Conservation (phyloP, 2,797 vertebrate species). For the Channa striata region DNA sequence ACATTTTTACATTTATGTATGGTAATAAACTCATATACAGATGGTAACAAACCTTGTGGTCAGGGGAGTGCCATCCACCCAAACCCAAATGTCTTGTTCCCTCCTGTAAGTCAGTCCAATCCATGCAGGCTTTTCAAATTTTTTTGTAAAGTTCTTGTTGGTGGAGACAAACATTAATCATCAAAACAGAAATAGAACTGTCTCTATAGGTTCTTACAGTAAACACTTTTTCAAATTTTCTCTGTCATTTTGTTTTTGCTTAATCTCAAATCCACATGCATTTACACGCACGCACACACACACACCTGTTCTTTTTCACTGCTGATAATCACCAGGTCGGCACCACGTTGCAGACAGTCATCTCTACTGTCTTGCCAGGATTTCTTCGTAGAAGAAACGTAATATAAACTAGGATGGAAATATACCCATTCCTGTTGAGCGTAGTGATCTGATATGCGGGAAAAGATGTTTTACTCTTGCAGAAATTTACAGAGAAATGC, state of each 20-base stretch:
- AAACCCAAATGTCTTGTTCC: conserved; percentile 14
- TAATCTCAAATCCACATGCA: no score
- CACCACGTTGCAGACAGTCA: conserved; percentile 39
- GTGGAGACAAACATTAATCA: background rate
- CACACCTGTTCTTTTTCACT: conserved; percentile 48
- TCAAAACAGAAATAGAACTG: no score
- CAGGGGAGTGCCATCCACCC: conserved; percentile 15
- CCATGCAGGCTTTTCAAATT: conserved; percentile 30
- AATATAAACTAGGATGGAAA: conserved; percentile 53
- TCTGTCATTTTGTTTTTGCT: no score
- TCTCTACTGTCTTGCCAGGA: conserved; percentile 49
- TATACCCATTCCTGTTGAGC: conserved; percentile 43
- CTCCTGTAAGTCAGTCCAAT: conserved; percentile 45
- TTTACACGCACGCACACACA: no score
- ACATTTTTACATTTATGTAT: no score
- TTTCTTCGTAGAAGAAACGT: conserved; percentile 31
- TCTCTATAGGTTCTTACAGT: no score
- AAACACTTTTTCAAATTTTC: no score
- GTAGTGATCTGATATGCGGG: conserved; percentile 25
- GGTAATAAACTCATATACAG: no score
- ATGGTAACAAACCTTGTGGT: no score
- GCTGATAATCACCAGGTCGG: conserved; percentile 61
- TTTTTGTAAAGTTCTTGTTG: conserved; percentile 42
- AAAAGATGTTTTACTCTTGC: background rate
- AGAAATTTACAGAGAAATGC: no score